phyloP scores from a whole-genome alignment of 2,888 invertebrate species.

The Mythimna vitellina region DNA sequence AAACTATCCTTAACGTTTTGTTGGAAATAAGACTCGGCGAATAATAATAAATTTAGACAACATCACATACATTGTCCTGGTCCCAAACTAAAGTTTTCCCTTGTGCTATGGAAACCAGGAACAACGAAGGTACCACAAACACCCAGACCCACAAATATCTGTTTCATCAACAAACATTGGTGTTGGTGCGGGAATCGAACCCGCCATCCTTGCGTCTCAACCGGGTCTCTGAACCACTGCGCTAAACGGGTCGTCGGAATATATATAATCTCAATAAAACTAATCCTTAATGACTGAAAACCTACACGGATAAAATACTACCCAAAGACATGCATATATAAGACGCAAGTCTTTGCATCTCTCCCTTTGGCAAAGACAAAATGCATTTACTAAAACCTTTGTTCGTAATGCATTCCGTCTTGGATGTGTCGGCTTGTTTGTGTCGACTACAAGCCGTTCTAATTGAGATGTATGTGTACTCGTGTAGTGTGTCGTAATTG shows the following conservation, averaged over 20 bases:
- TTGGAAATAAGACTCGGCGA: not conserved
- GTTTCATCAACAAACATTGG: no score
- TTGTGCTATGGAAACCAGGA: no score
- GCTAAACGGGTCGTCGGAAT: no score
- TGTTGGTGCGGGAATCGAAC: no score
- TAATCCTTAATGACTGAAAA: not conserved
- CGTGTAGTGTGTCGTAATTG: constrained; percentile 34
- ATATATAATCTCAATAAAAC: not conserved
- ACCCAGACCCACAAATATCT: no score
- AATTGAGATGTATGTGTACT: constrained; percentile 51
- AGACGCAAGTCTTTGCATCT: not conserved
- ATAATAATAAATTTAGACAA: no score
- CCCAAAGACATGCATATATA: not conserved
- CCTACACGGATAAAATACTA: not conserved
- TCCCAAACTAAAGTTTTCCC: no score
- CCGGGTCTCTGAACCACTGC: no score
- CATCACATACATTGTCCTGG: no score
- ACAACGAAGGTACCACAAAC: no score
- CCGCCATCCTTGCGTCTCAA: no score
- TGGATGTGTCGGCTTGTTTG: constrained; percentile 37
- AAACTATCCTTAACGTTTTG: not conserved
- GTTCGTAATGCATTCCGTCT: constrained; percentile 53
- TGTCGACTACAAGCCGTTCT: constrained; percentile 46
- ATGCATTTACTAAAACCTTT: constrained; percentile 32
- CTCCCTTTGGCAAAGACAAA: constrained; percentile 28